Evolutionary conservation across 2,888 invertebrate species (phyloP).

Genomic region (Lordiphosa fenestrarum): DNA sequence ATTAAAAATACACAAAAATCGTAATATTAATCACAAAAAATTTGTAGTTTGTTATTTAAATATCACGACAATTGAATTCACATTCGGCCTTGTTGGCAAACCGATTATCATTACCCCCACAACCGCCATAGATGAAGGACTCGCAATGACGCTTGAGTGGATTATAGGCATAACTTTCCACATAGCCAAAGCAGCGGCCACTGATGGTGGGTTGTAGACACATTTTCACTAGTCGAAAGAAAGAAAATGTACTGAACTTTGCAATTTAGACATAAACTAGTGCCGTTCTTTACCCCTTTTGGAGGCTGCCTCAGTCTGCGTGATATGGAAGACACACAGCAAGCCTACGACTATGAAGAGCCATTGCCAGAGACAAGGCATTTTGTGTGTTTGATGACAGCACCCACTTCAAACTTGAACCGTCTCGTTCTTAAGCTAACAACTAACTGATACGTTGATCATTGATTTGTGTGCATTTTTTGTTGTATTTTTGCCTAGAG

Average conservation of each 20-base stretch:
- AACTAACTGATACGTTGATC: constrained; percentile 47
- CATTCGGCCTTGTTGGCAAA: constrained; percentile 86
- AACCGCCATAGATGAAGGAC: constrained; percentile 88
- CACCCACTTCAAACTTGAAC: constrained; percentile 47
- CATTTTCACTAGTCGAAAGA: constrained; percentile 80
- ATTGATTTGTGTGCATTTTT: constrained; percentile 32
- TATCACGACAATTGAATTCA: constrained; percentile 81
- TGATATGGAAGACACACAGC: constrained; percentile 5
- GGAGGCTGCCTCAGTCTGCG: constrained; percentile 44
- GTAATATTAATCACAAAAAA: not conserved
- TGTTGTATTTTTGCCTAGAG: constrained; percentile 31
- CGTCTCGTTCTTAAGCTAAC: constrained; percentile 56
- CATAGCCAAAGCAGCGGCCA: constrained; percentile 88
- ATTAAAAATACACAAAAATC: constrained; percentile 35
- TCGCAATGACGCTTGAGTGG: constrained; percentile 84
- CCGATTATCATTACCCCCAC: constrained; percentile 89
- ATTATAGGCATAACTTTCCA: constrained; percentile 88
- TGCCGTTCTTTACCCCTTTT: constrained; percentile 47
- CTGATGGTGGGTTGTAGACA: constrained; percentile 84
- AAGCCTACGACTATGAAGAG: constrained; percentile 15
- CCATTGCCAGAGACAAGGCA: constrained; percentile 22
- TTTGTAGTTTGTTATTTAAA: constrained; percentile 40
- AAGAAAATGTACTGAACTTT: not conserved
- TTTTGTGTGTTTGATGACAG: constrained; percentile 8
- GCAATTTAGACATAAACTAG: not conserved